phyloP scores from a whole-genome alignment of 2,888 invertebrate genomes.

The Plagodis pulveraria region DNA sequence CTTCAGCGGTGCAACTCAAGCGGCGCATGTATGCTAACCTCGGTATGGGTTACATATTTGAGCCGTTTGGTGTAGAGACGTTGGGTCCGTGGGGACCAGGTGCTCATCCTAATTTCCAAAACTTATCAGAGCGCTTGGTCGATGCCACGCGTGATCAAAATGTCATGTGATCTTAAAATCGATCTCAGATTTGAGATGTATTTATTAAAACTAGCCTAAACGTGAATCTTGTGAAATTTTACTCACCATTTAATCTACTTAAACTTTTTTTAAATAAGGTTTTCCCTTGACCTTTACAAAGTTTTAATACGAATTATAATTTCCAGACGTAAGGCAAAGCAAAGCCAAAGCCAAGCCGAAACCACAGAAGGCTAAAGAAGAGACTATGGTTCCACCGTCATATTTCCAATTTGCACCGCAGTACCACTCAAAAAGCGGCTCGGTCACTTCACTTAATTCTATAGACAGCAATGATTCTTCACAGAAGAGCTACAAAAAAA shows the following conservation, averaged over 20 bases:
- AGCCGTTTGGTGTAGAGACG: too few relatives aligned
- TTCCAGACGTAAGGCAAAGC: constrained; percentile 64
- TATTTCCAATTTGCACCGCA: constrained; percentile 58
- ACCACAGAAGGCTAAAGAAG: constrained; percentile 33
- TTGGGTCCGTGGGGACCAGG: too few relatives aligned
- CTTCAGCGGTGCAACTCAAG: too few relatives aligned
- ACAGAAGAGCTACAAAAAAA: constrained; percentile 37
- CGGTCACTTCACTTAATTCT: constrained; percentile 67
- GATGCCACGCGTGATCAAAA: too few relatives aligned
- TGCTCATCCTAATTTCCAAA: too few relatives aligned
- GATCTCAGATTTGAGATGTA: neutral
- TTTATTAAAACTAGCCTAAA: neutral
- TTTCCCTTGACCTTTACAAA: too few relatives aligned
- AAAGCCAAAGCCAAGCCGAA: constrained; percentile 38
- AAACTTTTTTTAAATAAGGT: too few relatives aligned
- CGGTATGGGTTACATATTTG: too few relatives aligned
- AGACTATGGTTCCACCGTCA: constrained; percentile 39
- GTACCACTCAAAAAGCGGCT: constrained; percentile 67
- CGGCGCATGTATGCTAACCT: too few relatives aligned
- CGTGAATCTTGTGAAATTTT: neutral
- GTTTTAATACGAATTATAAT: constrained; percentile 8
- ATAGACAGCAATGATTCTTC: constrained; percentile 55
- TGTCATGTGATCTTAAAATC: neutral
- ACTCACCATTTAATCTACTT: too few relatives aligned
- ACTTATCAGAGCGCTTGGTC: too few relatives aligned